Evolutionary conservation across 1,140 invertebrate genomes (phyloP), one percentile per base, ranked within the genome.

Genomic region (Portunus trituberculatus): DNA sequence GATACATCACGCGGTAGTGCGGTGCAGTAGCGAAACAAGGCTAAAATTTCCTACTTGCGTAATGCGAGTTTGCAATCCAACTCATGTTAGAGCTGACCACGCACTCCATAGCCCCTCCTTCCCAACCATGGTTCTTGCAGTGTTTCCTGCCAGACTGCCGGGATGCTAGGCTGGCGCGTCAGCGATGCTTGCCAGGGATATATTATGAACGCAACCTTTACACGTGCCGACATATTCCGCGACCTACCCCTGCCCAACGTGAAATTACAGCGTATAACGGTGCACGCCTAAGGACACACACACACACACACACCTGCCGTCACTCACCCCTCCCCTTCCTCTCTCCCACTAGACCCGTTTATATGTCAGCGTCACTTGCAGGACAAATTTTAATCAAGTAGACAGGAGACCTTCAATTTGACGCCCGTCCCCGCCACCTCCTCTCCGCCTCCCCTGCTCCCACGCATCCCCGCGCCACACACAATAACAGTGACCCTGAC

Each of bases 361-460:
- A n/a, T 76, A 8, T 76, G 67, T n/a, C 67, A 76, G 20, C 67
- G 67, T 76, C 67, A 76, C 67, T 76, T 25, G 25, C 67, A 76
- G 67, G 67, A n/a, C 67, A 76, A 76, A 76, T 76, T 76, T 59
- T 59, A 59, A 59, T 59, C 52, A 76, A 76, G 67, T 76, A 76
- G 67, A 25, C 67, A n/a, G 67, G 67, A 76, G 67, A n/a, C 67
- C 67, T 76, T 76, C 67, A 76, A 76, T 76, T 76, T 76, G 67
- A 7, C n/a, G 67, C 20, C 10, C 67, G 12, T 20, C 6, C 20
- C 67, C n/a, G 0, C 67, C 67, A 76, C 67, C 12, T 20, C 52
- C 10, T 20, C 52, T 10, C 10, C 52, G 14, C 48, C 6, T 52
- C 14, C 48, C 48, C 7, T 76, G 20, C 59, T 4, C 59, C 7